Base-by-base conservation (phyloP, 1,140 invertebrate genomes). In the Metaphire vulgaris region DNA sequence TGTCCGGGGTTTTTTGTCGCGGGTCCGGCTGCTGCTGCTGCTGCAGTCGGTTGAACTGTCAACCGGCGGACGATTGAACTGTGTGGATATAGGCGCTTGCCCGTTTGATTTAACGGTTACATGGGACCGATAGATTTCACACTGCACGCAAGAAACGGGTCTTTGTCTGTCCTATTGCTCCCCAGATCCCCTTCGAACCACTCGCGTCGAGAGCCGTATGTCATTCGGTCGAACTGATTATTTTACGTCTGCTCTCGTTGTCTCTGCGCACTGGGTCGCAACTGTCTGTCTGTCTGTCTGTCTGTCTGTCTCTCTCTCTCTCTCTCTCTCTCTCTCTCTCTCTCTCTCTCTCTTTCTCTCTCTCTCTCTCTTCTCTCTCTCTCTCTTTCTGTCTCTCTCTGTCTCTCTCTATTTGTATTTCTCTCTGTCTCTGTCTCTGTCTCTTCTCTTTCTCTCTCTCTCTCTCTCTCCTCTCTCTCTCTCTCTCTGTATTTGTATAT, bases 261-360 rank as follows among this genome's bases (percentile, higher is more conserved):
- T n/a, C n/a, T n/a, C n/a, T n/a, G n/a, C n/a, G n/a, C n/a, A n/a
- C 14, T 65, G 14, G 14, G 56, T 26, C 56, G 14, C 56, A 15
- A 65, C 56, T 65, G 56, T 65, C 56, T 65, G 56, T 65, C 56
- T 65, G 56, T 26, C 56, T 26, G 26, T 74, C 64, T 64, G 28
- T 66, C n/a, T 1, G 28, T 2, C 64, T 28, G 14, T 29, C 33
- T 16, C 73, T 29, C 73, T 29, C 6, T 1, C 28, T 74, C 12
- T 70, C 73, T 29, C 34, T 71, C 73, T 29, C 12, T 70, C 56
- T 26, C n/a, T 74, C 15, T 65, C n/a, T 56, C 56, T n/a, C 21
- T 65, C 14, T 29, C 15, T 66, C 26, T 70, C 0, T 29, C 2
- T 74, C 64, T 67, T 16, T 69, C 33, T 26, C 15, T 69, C 1